Evolutionary conservation across 2,113 vertebrate species (phyloP).

Genomic region (Neolamprologus variostigma): DNA sequence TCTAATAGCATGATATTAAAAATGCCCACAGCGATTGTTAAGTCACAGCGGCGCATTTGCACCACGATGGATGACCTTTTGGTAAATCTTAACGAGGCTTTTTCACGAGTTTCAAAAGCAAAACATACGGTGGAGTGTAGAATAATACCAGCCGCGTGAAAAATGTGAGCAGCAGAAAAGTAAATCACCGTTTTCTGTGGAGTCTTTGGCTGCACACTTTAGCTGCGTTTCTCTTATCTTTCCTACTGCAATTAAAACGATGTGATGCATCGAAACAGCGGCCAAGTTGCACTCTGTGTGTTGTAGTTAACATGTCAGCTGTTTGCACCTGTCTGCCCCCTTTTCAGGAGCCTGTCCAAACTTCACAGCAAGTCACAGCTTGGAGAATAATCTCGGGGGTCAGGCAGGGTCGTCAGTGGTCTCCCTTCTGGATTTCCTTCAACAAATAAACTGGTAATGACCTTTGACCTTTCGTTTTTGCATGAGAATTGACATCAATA

Average conservation of each 20-base stretch:
- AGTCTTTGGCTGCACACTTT: neutral
- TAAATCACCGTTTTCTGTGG: neutral
- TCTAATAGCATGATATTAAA: conserved; percentile 74
- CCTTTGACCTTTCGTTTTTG: conserved; percentile 76
- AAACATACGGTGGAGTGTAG: conserved; percentile 43
- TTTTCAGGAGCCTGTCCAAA: neutral
- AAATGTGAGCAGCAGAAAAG: conserved; percentile 6
- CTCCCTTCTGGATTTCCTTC: conserved; percentile 71
- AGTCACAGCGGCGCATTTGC: conserved; percentile 39
- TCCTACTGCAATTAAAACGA: neutral
- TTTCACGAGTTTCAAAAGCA: conserved; percentile 50
- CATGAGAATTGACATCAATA: conserved; percentile 79
- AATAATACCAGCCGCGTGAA: conserved; percentile 40
- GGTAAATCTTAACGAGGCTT: conserved; percentile 61
- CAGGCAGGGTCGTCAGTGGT: conserved; percentile 64
- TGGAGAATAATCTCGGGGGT: conserved; percentile 68
- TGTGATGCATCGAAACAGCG: neutral
- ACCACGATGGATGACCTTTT: conserved; percentile 58
- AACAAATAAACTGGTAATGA: conserved; percentile 80
- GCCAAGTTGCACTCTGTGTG: neutral
- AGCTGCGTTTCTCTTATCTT: neutral
- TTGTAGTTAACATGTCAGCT: neutral
- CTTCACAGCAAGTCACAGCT: conserved; percentile 40
- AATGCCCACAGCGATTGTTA: conserved; percentile 68
- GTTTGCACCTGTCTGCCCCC: neutral